phyloP scores from a whole-genome alignment of 2,797 vertebrate genomes.

The Pterois miles region DNA sequence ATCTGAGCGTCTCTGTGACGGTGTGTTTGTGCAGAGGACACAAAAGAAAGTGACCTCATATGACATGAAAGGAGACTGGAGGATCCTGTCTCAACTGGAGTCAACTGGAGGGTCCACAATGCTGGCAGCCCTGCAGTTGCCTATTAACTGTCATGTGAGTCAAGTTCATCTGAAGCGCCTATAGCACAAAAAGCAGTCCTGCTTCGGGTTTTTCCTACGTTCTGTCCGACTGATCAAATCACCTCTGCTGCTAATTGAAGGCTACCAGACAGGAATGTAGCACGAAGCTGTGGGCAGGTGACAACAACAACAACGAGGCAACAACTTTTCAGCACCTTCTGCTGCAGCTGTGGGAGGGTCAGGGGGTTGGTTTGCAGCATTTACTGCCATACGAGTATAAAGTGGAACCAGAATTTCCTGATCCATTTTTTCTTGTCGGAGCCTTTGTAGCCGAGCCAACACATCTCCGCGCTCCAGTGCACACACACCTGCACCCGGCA shows the following conservation, averaged over 20 bases:
- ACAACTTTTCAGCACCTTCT: constrained; percentile 45
- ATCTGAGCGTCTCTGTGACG: constrained; percentile 29
- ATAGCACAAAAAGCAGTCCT: background rate
- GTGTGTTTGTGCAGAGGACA: constrained; percentile 47
- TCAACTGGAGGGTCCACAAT: constrained; percentile 57
- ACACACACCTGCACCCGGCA: constrained; percentile 75
- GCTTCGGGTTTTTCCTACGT: constrained; percentile 14
- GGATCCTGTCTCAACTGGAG: constrained; percentile 61
- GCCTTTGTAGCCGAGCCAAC: constrained; percentile 78
- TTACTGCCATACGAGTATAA: constrained; percentile 55
- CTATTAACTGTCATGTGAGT: constrained; percentile 64
- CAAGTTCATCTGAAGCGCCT: constrained; percentile 21
- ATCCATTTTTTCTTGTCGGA: constrained; percentile 71
- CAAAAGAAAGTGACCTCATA: constrained; percentile 75
- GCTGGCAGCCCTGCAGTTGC: constrained; percentile 35
- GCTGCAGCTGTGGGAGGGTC: constrained; percentile 43
- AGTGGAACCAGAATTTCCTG: constrained; percentile 79
- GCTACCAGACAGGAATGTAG: constrained; percentile 16
- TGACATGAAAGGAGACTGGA: constrained; percentile 73
- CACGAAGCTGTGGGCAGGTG: constrained; percentile 29
- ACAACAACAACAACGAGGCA: constrained; percentile 56
- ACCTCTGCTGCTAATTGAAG: constrained; percentile 28
- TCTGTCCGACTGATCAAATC: constrained; percentile 15
- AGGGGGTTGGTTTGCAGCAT: constrained; percentile 39
- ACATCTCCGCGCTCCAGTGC: constrained; percentile 56